Base-by-base conservation (phyloP, 2,888 invertebrate species). In the Isotomurus palustris region DNA sequence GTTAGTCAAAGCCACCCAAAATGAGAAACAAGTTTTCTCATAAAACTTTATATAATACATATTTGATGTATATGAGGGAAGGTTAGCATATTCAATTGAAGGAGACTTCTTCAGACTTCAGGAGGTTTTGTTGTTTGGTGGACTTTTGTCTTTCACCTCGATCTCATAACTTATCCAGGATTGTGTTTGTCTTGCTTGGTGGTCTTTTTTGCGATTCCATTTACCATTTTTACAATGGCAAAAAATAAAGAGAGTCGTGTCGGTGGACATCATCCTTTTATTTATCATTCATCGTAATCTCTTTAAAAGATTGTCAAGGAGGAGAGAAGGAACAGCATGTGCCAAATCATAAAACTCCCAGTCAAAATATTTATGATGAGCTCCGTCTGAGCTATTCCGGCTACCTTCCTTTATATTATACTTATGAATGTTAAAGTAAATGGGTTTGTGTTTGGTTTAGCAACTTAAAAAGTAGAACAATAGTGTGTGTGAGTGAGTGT, bases 281-380 rank as follows among this genome's bases (percentile, higher is more conserved):
- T 22, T 40, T 40, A 4, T 17, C 22, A 5, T 24, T 43, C 6
- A 40, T 6, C 19, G 35, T 49, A 35, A 35, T 49, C 49, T 49
- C 49, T 22, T 22, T 10, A 14, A 8, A 32, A 14, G 14, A 32
- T 32, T 8, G 25, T 44, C 21, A 6, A 40, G 17, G 6, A 44
- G 14, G 12, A 8, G 5, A 17, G 21, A 22, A 6, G 19, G 47
- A 49, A 21, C 49, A 49, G 49, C 49, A 49, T 49, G 49, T 49
- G 49, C 49, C 49, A 49, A 49, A 49, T 49, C 49, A 35, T 49
- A 49, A 49, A 47, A 49, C n/a, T 32, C 21, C 35, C 14, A 49
- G 49, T 49, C 49, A 49, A 49, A 49, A 49, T 49, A 49, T 49
- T 49, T 49, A 49, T 49, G 49, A 49, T 35, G 35, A n/a, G n/a